These are phyloP conservation scores for Drosophila merina DNA, from an alignment of 2,888 invertebrate genomes.

Conservation along the genomic window DNA sequence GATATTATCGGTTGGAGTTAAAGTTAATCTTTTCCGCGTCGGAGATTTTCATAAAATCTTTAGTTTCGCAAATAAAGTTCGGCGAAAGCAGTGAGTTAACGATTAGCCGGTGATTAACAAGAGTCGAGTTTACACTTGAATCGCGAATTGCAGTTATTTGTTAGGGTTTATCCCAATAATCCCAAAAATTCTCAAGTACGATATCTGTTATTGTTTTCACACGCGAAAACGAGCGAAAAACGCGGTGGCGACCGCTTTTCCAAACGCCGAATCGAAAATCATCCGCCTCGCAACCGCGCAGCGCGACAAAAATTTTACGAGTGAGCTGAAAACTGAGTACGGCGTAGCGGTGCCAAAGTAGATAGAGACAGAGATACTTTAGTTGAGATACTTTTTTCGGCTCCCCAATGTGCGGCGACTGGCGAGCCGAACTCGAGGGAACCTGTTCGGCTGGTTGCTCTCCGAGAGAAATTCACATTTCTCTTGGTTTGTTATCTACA, in stretches of 20 bases:
- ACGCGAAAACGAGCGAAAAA: background rate
- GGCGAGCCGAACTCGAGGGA: no score
- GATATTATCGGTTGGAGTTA: background rate
- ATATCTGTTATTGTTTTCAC: slow-evolving; percentile 1
- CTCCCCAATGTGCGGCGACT: no score
- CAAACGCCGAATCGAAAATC: background rate
- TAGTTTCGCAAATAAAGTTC: background rate
- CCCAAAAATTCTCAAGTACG: background rate
- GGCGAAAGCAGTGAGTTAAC: background rate
- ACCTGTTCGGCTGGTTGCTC: no score
- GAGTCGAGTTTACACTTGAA: no score
- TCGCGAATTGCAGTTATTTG: background rate
- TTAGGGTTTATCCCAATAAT: background rate
- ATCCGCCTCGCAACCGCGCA: slow-evolving; percentile 1
- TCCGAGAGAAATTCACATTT: no score
- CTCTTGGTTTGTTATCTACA: no score
- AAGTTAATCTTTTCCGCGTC: slow-evolving; percentile 1
- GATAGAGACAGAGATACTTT: no score
- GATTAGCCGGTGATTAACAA: slow-evolving; percentile 1
- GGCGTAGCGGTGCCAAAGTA: no score
- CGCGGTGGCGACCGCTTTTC: background rate
- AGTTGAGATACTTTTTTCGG: no score
- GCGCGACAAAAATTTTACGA: background rate
- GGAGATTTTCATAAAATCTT: background rate
- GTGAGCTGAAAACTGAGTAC: no score